Evolutionary conservation across 2,113 vertebrate species (phyloP), one percentile per base, ranked within the genome.

Genomic region (Caloenas nicobarica): DNA sequence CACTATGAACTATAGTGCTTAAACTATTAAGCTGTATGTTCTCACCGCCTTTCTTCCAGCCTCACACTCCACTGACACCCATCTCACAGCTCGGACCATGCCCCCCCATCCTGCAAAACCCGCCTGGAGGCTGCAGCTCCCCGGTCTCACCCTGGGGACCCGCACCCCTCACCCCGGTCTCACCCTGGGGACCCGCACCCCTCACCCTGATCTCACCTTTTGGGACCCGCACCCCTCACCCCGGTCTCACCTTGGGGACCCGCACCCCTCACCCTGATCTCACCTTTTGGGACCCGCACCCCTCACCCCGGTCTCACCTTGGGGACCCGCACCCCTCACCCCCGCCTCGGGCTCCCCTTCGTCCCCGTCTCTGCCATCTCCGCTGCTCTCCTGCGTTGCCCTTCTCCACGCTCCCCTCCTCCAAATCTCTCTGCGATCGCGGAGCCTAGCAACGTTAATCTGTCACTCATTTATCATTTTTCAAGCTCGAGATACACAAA

Each of bases 401-500:
- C 91, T 96, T 91, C 84, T 56, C 93, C 91, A 89, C 74, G 5
- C 53, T 60, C 53, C 76, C 84, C 81, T 56, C 91, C 60, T 82
- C 68, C 78, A 92, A 88, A 95, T 95, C 91, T 95, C 10, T 2
- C 87, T 61, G 66, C 36, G 5, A 91, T 95, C 96, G 62, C 16
- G 53, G 91, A 95, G 89, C 93, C 94, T 92, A 91, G 94, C 91
- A 96, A 95, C 81, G n/a, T 93, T 96, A 76, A 93, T 93, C 91
- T 96, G 95, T 85, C 85, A 72, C 91, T 95, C 93, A 82, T 94
- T 96, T 95, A 95, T 96, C 93, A 69, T 82, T 66, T 95, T 89
- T 93, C 93, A 80, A 91, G 89, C 91, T 91, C 94, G 57, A 19
- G 61, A 95, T 85, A 94, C 48, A 96, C 87, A 93, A 92, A 95